Percentiles rank a stretch among this genome's conserved stretches.
Conservation (phyloP, 2,888 invertebrate genomes). For the Troides aeacus region DNA sequence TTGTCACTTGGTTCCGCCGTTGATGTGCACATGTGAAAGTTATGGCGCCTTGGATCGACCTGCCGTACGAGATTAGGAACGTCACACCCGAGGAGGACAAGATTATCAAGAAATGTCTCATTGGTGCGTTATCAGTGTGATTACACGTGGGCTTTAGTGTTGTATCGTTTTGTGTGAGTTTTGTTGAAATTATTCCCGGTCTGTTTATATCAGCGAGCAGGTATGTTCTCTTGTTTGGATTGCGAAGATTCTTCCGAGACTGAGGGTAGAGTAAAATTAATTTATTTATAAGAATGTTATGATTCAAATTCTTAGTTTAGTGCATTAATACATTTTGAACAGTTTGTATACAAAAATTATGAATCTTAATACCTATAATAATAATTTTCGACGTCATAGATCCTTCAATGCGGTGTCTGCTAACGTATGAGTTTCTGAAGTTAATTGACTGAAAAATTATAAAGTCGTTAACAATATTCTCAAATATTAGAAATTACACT, state of each 20-base stretch:
- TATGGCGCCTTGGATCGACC: slow-evolving; percentile 61
- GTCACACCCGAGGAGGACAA: slow-evolving; percentile 65
- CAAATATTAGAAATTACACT: no score
- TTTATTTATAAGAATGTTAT: no score
- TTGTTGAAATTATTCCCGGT: slow-evolving; percentile 5
- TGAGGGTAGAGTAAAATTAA: neutral
- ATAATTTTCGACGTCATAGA: no score
- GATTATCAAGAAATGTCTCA: slow-evolving; percentile 61
- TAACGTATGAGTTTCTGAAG: no score
- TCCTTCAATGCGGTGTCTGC: no score
- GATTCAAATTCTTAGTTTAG: no score
- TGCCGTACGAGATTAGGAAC: slow-evolving; percentile 60
- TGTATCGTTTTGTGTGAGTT: slow-evolving; percentile 20
- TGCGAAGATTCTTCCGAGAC: neutral
- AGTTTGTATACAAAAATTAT: no score
- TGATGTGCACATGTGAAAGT: slow-evolving; percentile 13
- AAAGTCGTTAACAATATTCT: no score
- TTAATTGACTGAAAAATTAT: no score
- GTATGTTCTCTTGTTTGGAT: neutral
- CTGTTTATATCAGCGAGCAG: neutral
- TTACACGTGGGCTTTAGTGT: slow-evolving; percentile 19
- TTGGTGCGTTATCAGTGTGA: slow-evolving; percentile 55
- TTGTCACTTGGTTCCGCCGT: slow-evolving; percentile 24
- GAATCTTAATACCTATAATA: no score
- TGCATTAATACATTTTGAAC: no score